These are phyloP conservation scores for Campylomormyrus numenius DNA, from an alignment of 2,113 vertebrate species.

Conservation along the genomic window DNA sequence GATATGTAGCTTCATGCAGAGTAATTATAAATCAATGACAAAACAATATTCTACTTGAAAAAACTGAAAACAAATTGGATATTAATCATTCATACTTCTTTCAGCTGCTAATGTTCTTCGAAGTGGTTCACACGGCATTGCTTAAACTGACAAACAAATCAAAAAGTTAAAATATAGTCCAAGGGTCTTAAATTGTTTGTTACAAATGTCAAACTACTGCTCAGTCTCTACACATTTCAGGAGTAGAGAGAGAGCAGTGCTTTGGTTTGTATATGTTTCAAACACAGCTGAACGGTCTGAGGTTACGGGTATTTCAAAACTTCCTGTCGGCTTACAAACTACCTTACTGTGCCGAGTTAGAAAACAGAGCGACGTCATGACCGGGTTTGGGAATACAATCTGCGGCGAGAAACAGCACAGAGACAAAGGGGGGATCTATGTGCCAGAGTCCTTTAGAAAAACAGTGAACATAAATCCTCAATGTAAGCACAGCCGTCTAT, in stretches of 20 bases:
- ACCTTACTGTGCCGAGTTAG: conserved; percentile 39
- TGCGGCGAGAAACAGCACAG: conserved; percentile 54
- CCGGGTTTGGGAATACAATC: conserved; percentile 54
- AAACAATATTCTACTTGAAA: neutral
- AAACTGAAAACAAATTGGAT: neutral
- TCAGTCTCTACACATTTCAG: conserved; percentile 50
- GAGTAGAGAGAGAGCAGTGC: conserved; percentile 40
- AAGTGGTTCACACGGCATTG: neutral
- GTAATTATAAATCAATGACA: neutral
- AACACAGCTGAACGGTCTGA: conserved; percentile 45
- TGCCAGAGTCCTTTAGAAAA: conserved; percentile 47
- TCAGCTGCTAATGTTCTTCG: neutral
- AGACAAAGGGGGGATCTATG: conserved; percentile 52
- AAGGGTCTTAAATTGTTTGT: neutral
- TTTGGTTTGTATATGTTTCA: conserved; percentile 44
- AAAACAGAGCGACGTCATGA: conserved; percentile 43
- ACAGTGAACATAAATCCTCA: conserved; percentile 54
- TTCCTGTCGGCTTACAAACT: conserved; percentile 35
- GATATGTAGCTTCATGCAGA: neutral
- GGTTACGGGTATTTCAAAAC: conserved; percentile 54
- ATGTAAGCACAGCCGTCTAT: conserved; percentile 47
- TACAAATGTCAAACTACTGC: conserved; percentile 40
- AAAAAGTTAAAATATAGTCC: neutral
- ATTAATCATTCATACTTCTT: neutral
- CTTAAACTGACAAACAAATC: neutral